Percentiles rank a stretch among this genome's conserved stretches.
Conservation (phyloP, 2,797 vertebrate species). For the Florisuga fusca region DNA sequence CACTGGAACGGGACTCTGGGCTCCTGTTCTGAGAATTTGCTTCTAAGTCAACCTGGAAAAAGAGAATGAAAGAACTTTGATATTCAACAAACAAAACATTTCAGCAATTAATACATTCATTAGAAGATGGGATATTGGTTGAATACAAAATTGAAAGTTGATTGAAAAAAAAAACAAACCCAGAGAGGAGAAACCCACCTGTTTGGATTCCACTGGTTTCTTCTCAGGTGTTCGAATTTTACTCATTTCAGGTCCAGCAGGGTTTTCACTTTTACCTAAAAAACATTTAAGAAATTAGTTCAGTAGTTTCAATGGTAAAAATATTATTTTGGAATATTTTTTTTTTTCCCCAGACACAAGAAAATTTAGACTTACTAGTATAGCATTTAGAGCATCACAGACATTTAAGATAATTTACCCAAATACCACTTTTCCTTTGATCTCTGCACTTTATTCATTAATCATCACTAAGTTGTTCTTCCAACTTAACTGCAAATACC, state of each 20-base stretch:
- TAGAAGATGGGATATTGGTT: background rate
- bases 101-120: background rate
- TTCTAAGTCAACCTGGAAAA: constrained; percentile 88
- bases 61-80: background rate
- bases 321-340: background rate
- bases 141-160: no score
- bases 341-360: background rate
- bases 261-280: constrained; percentile 91
- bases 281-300: background rate
- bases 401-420: background rate
- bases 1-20: constrained; percentile 87
- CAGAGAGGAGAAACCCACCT: constrained; percentile 75
- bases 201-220: constrained; percentile 89
- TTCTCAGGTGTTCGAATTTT: constrained; percentile 95
- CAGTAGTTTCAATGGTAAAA: background rate
- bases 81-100: background rate
- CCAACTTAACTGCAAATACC: background rate
- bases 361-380: background rate
- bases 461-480: background rate
- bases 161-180: background rate
- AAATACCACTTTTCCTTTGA: background rate
- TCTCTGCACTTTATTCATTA: background rate
- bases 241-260: constrained; percentile 88
- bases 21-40: constrained; percentile 86
- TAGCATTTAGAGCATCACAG: background rate